phyloP scores from a whole-genome alignment of 2,888 invertebrate genomes.

The Dasypolia templi region DNA sequence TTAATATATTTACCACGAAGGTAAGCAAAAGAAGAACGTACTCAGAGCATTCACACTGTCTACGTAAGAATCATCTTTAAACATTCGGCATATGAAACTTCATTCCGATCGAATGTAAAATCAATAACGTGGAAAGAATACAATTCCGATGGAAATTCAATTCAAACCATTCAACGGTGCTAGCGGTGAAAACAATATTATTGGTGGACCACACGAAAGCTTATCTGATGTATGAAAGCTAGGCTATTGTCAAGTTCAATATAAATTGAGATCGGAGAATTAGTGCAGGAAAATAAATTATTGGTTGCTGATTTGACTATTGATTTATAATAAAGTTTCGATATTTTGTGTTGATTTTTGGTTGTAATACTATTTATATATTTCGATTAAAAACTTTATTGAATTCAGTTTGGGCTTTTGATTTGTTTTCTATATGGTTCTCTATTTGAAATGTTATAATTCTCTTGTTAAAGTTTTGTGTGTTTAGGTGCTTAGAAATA shows the following conservation, averaged over 20 bases:
- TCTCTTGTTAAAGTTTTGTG: background rate
- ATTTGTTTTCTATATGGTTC: background rate
- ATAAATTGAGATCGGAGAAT: slow-evolving; percentile 37
- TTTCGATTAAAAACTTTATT: background rate
- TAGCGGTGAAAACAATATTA: slow-evolving; percentile 68
- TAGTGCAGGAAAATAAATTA: slow-evolving; percentile 9
- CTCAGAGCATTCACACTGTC: slow-evolving; percentile 1
- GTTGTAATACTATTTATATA: background rate
- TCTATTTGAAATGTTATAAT: background rate
- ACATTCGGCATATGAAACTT: slow-evolving; percentile 69
- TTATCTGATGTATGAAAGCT: slow-evolving; percentile 47
- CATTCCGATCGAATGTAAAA: slow-evolving; percentile 63
- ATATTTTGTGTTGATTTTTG: background rate
- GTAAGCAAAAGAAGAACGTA: background rate
- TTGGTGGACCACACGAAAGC: slow-evolving; percentile 66
- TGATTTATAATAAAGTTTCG: background rate
- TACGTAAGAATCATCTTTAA: slow-evolving; percentile 40
- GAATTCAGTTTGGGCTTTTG: background rate
- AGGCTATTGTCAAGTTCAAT: slow-evolving; percentile 43
- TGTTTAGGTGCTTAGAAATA: background rate
- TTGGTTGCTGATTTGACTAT: slow-evolving; percentile 11
- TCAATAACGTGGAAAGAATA: slow-evolving; percentile 72
- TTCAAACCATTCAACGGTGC: slow-evolving; percentile 66
- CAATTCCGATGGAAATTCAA: slow-evolving; percentile 73
- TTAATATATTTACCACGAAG: too few relatives aligned